These are phyloP conservation scores for Pomacea canaliculata DNA, from an alignment of 2,888 invertebrate genomes.

Conservation along the genomic window DNA sequence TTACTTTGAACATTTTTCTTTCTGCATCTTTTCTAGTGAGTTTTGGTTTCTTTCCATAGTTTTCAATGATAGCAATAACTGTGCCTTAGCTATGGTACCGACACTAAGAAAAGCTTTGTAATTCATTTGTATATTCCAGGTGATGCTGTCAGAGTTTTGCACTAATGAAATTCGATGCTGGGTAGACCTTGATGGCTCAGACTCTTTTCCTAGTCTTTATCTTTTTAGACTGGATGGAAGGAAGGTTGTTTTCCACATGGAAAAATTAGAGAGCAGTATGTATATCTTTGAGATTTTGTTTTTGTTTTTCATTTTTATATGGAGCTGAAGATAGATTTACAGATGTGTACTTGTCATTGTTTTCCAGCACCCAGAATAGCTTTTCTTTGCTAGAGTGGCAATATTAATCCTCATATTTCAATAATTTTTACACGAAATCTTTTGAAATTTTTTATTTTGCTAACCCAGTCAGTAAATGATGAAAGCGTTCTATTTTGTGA, in stretches of 20 bases:
- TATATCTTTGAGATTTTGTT: background rate
- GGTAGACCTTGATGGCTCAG: slow-evolving; percentile 48
- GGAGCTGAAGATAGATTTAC: background rate
- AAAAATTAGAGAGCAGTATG: slow-evolving; percentile 46
- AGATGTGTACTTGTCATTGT: no score
- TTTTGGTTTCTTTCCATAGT: no score
- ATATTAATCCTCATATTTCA: background rate
- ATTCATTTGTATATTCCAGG: slow-evolving; percentile 34
- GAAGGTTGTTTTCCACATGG: slow-evolving; percentile 51
- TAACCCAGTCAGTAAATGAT: no score
- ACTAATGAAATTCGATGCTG: slow-evolving; percentile 49
- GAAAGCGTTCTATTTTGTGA: no score
- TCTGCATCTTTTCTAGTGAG: no score
- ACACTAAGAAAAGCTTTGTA: no score
- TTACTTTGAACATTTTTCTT: no score
- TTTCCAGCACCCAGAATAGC: no score
- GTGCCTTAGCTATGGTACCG: no score
- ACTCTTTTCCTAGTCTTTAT: slow-evolving; percentile 47
- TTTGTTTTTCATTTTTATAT: no score
- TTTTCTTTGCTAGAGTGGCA: no score
- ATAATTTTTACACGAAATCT: background rate
- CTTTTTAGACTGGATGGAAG: slow-evolving; percentile 43
- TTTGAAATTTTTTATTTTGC: background rate
- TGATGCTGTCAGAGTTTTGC: slow-evolving; percentile 50
- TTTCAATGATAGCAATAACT: no score